Conservation (phyloP, 2,113 vertebrate genomes). For the Serilophus lunatus region DNA sequence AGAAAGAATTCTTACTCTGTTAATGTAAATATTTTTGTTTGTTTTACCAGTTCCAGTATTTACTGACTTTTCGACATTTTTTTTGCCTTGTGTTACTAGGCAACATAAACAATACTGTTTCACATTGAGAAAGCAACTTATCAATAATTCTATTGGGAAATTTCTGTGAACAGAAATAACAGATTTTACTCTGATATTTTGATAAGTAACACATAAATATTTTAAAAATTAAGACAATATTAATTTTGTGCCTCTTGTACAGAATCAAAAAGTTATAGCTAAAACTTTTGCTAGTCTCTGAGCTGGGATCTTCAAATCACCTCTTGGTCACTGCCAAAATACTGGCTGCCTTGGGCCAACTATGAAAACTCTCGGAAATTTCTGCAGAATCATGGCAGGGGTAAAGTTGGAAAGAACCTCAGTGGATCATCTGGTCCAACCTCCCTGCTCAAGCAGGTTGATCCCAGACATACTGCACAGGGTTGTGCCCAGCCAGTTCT, state of each 20-base stretch:
- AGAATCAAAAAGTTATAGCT: not conserved
- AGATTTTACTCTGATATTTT: not conserved
- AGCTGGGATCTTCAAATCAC: not conserved
- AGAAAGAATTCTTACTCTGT: not conserved
- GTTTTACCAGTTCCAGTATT: not conserved
- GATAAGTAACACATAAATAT: not conserved
- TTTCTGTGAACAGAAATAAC: constrained; percentile 21
- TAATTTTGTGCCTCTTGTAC: not conserved
- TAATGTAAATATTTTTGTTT: constrained; percentile 34
- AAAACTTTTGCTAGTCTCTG: not conserved
- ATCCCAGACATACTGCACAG: not conserved
- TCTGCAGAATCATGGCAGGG: not conserved
- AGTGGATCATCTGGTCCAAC: not conserved
- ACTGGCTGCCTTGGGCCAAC: not conserved
- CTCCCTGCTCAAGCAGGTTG: not conserved
- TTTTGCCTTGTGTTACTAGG: constrained; percentile 31
- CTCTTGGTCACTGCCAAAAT: not conserved
- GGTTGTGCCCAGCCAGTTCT: not conserved
- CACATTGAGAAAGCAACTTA: not conserved
- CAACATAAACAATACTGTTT: constrained; percentile 23
- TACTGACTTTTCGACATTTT: not conserved
- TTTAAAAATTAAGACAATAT: not conserved
- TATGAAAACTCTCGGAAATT: not conserved
- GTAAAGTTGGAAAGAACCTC: not conserved
- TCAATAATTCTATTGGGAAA: constrained; percentile 52